Percentiles rank a stretch among this genome's conserved stretches.
Evolutionary conservation across 2,797 vertebrate species (phyloP).

Genomic region (Eulemur albifrons): DNA sequence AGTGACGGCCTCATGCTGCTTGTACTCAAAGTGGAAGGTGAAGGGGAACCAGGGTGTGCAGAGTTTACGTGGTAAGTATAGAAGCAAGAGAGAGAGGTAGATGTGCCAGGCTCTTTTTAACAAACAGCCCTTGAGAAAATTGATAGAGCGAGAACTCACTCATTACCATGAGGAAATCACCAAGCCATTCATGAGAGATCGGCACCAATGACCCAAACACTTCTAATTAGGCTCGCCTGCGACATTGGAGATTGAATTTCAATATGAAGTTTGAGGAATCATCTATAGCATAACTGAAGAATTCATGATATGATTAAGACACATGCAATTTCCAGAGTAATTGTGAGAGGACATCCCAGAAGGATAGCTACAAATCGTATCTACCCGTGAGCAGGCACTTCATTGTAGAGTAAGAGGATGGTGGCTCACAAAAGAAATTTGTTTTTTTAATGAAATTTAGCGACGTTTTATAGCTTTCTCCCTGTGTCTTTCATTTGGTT

Average conservation of each 20-base stretch:
- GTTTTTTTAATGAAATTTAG: not conserved
- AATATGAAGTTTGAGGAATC: not conserved
- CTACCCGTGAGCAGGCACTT: not conserved
- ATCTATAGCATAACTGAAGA: not conserved
- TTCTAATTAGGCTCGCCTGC: not conserved
- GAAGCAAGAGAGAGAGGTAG: not conserved
- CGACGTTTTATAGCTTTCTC: fast-evolving
- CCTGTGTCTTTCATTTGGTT: not conserved
- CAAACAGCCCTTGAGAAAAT: not conserved
- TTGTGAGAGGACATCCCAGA: not conserved
- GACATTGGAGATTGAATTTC: not conserved
- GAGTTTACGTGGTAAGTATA: no score
- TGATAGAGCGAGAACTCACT: not conserved
- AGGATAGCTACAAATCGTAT: fast-evolving
- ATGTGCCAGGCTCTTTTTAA: not conserved
- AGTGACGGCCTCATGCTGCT: not conserved
- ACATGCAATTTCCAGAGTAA: not conserved
- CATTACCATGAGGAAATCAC: not conserved
- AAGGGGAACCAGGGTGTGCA: not conserved
- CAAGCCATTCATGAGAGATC: not conserved
- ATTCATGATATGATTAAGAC: not conserved
- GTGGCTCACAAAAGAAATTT: no score
- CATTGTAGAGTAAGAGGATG: fast-evolving
- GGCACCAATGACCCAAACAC: not conserved
- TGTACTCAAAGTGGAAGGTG: not conserved